Base-by-base conservation (phyloP, 1,140 invertebrate genomes). In the Pomacea maculata region DNA sequence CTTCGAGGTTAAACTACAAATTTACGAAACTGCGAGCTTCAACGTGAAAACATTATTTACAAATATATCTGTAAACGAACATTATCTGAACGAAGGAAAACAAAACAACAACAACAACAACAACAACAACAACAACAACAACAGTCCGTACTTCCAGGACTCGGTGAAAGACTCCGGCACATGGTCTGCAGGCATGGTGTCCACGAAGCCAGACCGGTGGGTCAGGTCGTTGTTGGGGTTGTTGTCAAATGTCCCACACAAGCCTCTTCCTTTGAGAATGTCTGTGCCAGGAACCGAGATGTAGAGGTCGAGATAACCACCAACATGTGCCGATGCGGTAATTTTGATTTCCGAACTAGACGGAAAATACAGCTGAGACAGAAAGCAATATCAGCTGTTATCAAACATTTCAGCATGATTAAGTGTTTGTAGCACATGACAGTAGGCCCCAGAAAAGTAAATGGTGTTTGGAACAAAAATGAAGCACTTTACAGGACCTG, bases 221-320 rank as follows among this genome's bases (percentile, higher is more conserved):
- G 79, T 80, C 52, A 80, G 75, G 8, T 80, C 79, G 64, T 55
- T 78, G 57, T 76, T 61, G 19, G 75, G 61, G 57, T 76, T 63
- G 34, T 72, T 72, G 73, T 80, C 79, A 68, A 74, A 74, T 7
- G 79, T 80, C 34, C 79, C 79, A 80, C 79, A 80, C 11, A 80
- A 8, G 1, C 79, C 79, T 52, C 63, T 64, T 10, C 52, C 79
- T 8, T 9, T 8, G 29, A 17, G 25, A 11, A 29, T 52, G 64
- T 80, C 79, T 17, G 63, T 67, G 15, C 55, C 72, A 64, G 79
- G 79, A 52, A 57, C 52, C 15, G 72, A 29, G 8, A 75, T 65
- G 64, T 67, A 61, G 25, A 80, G 11, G 34, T 80, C 54, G 1
- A 70, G 15, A 29, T 65, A 9, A 3, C 67, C 21, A 17, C 21